Evolutionary conservation across 1,140 invertebrate genomes (phyloP), one percentile per base, ranked within the genome.

Genomic region (Steinernema feltiae): DNA sequence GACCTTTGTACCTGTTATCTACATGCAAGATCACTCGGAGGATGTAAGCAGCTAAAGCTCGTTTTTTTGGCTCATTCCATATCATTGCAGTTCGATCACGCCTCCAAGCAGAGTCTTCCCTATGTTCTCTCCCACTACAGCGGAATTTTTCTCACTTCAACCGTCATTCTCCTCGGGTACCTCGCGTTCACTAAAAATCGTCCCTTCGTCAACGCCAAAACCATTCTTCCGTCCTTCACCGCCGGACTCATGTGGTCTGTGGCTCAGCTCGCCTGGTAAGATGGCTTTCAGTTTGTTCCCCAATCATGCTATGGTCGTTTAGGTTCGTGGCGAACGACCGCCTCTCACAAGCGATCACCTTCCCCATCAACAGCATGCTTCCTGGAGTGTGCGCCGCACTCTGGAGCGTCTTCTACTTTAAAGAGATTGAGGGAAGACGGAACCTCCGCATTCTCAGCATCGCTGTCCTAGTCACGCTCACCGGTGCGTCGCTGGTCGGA

Each of bases 91-190:
- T 79, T 53, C 30, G 75, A 76, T 24, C 30, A 24, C n/a, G 71
- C 77, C 15, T 75, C 77, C 31, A 73, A 79, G 71, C 75, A 72
- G 87, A 88, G 81, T 71, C 75, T 89, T 27, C 87, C 88, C 75
- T 88, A 87, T 79, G 87, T 88, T 2, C 88, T 89, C 83, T 84
- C 87, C 30, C 86, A 88, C 69, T 89, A 86, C 77, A 84, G 81
- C 77, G 88, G 88, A 29, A 89, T 89, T 48, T 87, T 86, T 70
- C 24, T 82, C 2, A 82, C 88, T 2, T 86, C 87, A 32, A 85
- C 86, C 2, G 63, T 85, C 1, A 87, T 87, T 76, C 87, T 88
- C 77, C 76, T 86, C 18, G 80, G 88, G 7, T 89, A 89, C 76
- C 83, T 83, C 31, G 76, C 80, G 3, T 69, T 82, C 24, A 86